Percentiles rank a stretch among this genome's conserved stretches.
Conservation (phyloP, 1,140 invertebrate species). For the Drosophila ohnishii region DNA sequence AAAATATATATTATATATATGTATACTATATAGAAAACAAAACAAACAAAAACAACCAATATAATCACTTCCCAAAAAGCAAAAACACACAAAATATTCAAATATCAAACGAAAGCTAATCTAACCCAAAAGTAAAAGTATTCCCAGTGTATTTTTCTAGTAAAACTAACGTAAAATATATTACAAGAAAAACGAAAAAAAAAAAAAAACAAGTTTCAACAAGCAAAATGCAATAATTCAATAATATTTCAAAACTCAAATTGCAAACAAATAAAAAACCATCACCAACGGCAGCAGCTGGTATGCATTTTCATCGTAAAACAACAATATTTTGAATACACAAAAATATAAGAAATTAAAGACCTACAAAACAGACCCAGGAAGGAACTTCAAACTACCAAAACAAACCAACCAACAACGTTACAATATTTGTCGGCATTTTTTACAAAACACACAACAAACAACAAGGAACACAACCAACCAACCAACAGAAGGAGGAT, state of each 20-base stretch:
- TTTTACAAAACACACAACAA: conserved; percentile 59
- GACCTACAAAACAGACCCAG: conserved; percentile 39
- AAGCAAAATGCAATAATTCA: conserved; percentile 56
- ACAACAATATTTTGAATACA: conserved; percentile 54
- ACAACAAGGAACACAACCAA: conserved; percentile 50
- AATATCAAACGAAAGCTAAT: conserved; percentile 70
- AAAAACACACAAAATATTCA: conserved; percentile 53
- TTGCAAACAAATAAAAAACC: conserved; percentile 39
- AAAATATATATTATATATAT: conserved; percentile 71
- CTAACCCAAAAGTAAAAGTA: conserved; percentile 61
- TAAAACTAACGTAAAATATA: conserved; percentile 66
- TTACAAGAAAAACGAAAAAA: conserved; percentile 23
- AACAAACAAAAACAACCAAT: conserved; percentile 45
- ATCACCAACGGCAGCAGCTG: conserved; percentile 62
- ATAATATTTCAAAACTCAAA: conserved; percentile 55
- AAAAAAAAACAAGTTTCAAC: conserved; percentile 9
- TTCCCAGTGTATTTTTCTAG: conserved; percentile 80
- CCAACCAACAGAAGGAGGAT: conserved; percentile 29
- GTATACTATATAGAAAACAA: conserved; percentile 52
- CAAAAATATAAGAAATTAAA: conserved; percentile 31
- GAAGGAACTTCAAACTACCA: conserved; percentile 53
- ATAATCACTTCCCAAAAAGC: conserved; percentile 63
- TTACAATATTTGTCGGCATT: conserved; percentile 75
- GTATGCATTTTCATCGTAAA: conserved; percentile 71
- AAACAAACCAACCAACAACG: conserved; percentile 49